phyloP scores from a whole-genome alignment of 2,113 vertebrate species.

The Cephalopterus ornatus region DNA sequence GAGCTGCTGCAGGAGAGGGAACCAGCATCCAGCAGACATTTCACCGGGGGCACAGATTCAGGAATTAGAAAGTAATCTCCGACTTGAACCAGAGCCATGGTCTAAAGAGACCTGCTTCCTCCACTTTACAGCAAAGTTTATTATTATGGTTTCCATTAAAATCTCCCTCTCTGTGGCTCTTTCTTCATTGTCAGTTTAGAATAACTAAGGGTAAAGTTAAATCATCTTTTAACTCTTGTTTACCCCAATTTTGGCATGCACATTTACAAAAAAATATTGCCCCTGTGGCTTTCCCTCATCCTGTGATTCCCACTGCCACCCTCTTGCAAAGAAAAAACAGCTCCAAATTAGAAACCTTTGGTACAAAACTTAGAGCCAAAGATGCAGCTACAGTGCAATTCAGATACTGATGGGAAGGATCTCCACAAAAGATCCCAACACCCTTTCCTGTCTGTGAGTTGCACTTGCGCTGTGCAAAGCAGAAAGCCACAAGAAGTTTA shows the following conservation, averaged over 20 bases:
- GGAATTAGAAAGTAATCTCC: constrained; percentile 62
- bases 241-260: background rate
- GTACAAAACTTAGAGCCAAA: background rate
- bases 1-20: constrained; percentile 8
- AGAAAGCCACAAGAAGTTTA: background rate
- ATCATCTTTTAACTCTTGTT: background rate
- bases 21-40: constrained; percentile 38
- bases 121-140: constrained; percentile 43
- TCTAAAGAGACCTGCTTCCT: constrained; percentile 60
- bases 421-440: background rate
- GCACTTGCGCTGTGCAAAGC: background rate
- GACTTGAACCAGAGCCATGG: constrained; percentile 50
- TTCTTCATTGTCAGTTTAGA: background rate
- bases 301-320: background rate
- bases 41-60: constrained; percentile 39
- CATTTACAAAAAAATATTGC: background rate
- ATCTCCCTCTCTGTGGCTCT: background rate
- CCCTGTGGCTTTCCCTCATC: background rate
- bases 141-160: constrained; percentile 41
- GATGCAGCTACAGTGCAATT: background rate
- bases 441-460: background rate
- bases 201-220: background rate
- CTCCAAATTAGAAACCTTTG: background rate
- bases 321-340: background rate
- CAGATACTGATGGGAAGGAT: background rate